Percentiles rank a stretch among this genome's conserved stretches.
phyloP scores from a whole-genome alignment of 53 echinoderm and acorn worm species.

The Pentamera pediparva region DNA sequence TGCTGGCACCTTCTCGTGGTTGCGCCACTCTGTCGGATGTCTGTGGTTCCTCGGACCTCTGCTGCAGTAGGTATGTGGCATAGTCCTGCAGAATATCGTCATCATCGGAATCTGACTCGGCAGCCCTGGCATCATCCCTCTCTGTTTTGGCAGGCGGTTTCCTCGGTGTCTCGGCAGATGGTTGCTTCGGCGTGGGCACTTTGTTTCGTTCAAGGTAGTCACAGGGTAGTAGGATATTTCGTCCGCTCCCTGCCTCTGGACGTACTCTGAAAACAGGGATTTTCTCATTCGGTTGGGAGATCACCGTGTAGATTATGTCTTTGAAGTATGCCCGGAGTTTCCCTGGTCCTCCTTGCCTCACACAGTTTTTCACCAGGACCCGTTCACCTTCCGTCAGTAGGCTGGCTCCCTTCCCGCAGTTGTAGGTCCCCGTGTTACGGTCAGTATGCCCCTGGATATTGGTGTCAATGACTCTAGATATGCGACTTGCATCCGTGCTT shows the following conservation, averaged over 20 bases:
- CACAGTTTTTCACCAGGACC: constrained; percentile 39
- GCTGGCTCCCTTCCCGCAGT: background rate
- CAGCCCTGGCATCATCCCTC: background rate
- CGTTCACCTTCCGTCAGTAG: constrained; percentile 26
- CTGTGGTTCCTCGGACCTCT: background rate
- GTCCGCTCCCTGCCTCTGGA: constrained; percentile 42
- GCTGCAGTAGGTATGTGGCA: background rate
- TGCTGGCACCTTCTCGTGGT: too few relatives aligned
- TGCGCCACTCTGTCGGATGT: too few relatives aligned
- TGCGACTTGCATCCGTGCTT: background rate
- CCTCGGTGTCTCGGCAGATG: background rate
- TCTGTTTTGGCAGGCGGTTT: background rate
- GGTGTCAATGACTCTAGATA: background rate
- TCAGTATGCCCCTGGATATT: background rate
- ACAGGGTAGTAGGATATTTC: constrained; percentile 11
- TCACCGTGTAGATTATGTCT: constrained; percentile 12
- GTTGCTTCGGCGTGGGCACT: too few relatives aligned
- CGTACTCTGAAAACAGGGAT: constrained; percentile 35
- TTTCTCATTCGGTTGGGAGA: constrained; percentile 10
- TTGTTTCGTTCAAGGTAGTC: too few relatives aligned
- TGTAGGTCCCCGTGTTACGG: constrained; percentile 4
- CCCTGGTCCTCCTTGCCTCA: constrained; percentile 6
- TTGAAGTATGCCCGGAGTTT: constrained; percentile 34
- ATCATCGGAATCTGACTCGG: background rate
- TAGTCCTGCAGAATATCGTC: constrained; percentile 9